phyloP scores from a whole-genome alignment of 2,888 invertebrate genomes.

The Epicampocera succincta region DNA sequence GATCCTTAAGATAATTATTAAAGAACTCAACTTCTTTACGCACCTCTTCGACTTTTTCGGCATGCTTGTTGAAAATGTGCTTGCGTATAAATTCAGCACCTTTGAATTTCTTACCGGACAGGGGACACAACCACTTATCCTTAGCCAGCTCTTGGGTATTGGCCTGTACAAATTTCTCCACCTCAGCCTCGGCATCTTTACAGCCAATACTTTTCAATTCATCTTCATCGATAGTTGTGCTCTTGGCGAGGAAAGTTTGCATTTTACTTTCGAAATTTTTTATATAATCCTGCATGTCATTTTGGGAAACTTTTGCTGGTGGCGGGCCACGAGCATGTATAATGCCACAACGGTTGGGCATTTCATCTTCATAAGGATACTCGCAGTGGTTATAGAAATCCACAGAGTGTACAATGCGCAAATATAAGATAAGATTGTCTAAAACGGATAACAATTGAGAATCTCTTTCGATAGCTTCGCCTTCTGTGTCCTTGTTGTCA shows the following conservation, averaged over 20 bases:
- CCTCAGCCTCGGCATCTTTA: conserved; percentile 85
- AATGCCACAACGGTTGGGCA: conserved; percentile 99
- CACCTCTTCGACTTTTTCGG: conserved; percentile 97
- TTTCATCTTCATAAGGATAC: conserved; percentile 99
- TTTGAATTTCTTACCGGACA: conserved; percentile 99
- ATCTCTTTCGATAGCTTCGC: conserved; percentile 86
- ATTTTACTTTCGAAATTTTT: conserved; percentile 95
- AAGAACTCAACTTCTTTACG: conserved; percentile 98
- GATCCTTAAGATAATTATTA: conserved; percentile 97
- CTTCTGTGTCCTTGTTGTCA: conserved; percentile 82
- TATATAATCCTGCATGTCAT: conserved; percentile 86
- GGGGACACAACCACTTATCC: conserved; percentile 99
- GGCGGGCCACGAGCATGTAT: conserved; percentile 97
- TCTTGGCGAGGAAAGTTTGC: conserved; percentile 92
- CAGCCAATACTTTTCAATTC: conserved; percentile 92
- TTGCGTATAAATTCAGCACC: conserved; percentile 99
- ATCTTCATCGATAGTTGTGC: conserved; percentile 88
- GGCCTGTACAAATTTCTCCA: conserved; percentile 96
- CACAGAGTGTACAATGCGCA: conserved; percentile 98
- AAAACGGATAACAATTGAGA: conserved; percentile 87
- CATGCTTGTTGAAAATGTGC: conserved; percentile 98
- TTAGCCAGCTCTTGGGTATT: conserved; percentile 98
- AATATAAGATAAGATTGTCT: conserved; percentile 92
- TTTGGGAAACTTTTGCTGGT: conserved; percentile 88
- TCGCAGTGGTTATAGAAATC: conserved; percentile 99